Evolutionary conservation across 2,797 vertebrate species (phyloP), one percentile per base, ranked within the genome.

Genomic region (Acipenser oxyrinchus): DNA sequence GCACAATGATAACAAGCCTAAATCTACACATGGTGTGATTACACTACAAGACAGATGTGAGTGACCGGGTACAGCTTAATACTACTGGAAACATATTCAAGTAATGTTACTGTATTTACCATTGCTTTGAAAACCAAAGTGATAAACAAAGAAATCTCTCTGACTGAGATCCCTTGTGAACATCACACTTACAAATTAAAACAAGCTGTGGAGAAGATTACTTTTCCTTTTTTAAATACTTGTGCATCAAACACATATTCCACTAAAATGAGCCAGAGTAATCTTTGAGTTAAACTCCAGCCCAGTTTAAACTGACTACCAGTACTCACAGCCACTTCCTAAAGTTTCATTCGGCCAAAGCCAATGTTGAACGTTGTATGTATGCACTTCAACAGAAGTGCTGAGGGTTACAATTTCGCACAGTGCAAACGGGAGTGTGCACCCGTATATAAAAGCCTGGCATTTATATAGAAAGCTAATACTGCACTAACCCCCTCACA

Each of bases 241-340:
- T 80, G 81, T 79, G 83, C 84, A 88, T 89, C 80, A 87, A 90
- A 89, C 84, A 77, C 77, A 84, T 78, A 85, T 80, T 84, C 72
- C 76, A 77, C 76, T 66, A 83, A 83, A 85, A 83, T 77, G 77
- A 83, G 75, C 77, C 76, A 79, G 74, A 73, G 78, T 72, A 86
- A 76, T 74, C 78, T 75, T 74, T 75, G 82, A 86, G 79, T 76
- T 83, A 82, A 87, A 83, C 80, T 78, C 74, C 77, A 77, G 79
- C 80, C 83, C 77, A 76, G 69, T 84, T 86, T 85, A 84, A 86
- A 88, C 83, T 84, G 82, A 81, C 76, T 84, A 79, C 81, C 83
- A 86, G 77, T 60, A 68, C 75, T 77, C 74, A 70, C 66, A 71
- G 81, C 78, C 81, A 86, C 81, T 82, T 86, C 82, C 84, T 86